A percentile compares a stretch with the other conserved stretches of the same genome.
Evolutionary conservation across 2,888 invertebrate genomes (phyloP).

Genomic region (Caenorhabditis drosophilae): DNA sequence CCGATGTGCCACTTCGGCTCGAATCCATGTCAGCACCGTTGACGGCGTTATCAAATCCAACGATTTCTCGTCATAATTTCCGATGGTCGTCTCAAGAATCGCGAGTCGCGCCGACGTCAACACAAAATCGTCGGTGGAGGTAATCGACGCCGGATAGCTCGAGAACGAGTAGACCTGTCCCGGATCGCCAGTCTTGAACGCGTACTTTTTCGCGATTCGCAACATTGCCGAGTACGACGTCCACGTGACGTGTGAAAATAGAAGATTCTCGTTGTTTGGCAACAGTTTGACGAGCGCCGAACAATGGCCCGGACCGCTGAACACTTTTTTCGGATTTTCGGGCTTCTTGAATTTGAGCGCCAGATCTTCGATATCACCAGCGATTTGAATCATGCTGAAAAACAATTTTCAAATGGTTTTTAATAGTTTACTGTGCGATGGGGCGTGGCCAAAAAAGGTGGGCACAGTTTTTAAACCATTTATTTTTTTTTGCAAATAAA

Average conservation of each 20-base stretch:
- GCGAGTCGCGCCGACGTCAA: slow-evolving; percentile 69
- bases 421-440: too few species aligned
- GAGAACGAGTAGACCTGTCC: slow-evolving; percentile 65
- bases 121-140: slow-evolving; percentile 66
- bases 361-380: slow-evolving; percentile 65
- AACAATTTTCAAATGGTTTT: neutral
- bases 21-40: slow-evolving; percentile 75
- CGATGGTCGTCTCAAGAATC: slow-evolving; percentile 80
- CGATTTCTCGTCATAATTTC: slow-evolving; percentile 77
- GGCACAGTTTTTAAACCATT: too few species aligned
- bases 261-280: slow-evolving; percentile 59
- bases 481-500: too few species aligned
- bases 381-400: slow-evolving; percentile 62
- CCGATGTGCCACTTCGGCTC: slow-evolving; percentile 76
- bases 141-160: slow-evolving; percentile 65
- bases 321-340: slow-evolving; percentile 48
- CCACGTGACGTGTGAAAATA: slow-evolving; percentile 68
- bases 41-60: slow-evolving; percentile 77
- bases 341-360: slow-evolving; percentile 67
- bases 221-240: slow-evolving; percentile 62
- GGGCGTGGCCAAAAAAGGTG: too few species aligned
- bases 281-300: slow-evolving; percentile 64
- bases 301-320: slow-evolving; percentile 55
- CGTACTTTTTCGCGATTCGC: slow-evolving; percentile 72
- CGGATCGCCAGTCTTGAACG: slow-evolving; percentile 51